These are phyloP conservation scores for Gavialis gangeticus DNA, from an alignment of 2,113 vertebrate genomes.

Conservation along the genomic window DNA sequence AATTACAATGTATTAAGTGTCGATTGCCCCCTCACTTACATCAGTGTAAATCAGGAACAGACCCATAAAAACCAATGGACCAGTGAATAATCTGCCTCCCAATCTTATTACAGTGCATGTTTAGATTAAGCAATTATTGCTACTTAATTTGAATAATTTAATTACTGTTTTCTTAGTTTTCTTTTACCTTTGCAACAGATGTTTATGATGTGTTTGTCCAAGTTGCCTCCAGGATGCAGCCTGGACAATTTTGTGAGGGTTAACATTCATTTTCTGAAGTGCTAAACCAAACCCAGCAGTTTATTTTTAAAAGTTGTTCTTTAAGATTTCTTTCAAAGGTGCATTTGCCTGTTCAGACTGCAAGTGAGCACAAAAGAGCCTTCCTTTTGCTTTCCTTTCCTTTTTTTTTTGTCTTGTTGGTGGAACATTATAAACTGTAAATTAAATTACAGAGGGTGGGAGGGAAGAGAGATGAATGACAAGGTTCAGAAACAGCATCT, in stretches of 20 bases:
- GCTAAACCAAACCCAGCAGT: background rate
- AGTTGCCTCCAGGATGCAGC: background rate
- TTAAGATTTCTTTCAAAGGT: conserved; percentile 31
- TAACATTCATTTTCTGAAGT: background rate
- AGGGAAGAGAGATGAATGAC: conserved; percentile 46
- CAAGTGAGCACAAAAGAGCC: background rate
- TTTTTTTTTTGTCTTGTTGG: conserved; percentile 30
- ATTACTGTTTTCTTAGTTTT: background rate
- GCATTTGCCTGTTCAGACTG: background rate
- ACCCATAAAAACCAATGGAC: background rate
- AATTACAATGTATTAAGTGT: background rate
- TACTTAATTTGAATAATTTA: background rate
- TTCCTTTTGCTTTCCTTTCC: background rate
- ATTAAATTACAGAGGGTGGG: conserved; percentile 3
- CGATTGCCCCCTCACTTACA: background rate
- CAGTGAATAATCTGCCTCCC: background rate
- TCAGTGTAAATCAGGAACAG: background rate
- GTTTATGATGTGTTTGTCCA: background rate
- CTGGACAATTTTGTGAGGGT: background rate
- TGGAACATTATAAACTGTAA: conserved; percentile 63
- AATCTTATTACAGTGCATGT: accelerated
- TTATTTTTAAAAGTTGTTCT: background rate
- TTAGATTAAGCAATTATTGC: background rate
- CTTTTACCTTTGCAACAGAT: background rate
- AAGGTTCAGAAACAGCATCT: conserved; percentile 69